Conservation (phyloP, 2,113 vertebrate species). For the Xiphorhynchus elegans region DNA sequence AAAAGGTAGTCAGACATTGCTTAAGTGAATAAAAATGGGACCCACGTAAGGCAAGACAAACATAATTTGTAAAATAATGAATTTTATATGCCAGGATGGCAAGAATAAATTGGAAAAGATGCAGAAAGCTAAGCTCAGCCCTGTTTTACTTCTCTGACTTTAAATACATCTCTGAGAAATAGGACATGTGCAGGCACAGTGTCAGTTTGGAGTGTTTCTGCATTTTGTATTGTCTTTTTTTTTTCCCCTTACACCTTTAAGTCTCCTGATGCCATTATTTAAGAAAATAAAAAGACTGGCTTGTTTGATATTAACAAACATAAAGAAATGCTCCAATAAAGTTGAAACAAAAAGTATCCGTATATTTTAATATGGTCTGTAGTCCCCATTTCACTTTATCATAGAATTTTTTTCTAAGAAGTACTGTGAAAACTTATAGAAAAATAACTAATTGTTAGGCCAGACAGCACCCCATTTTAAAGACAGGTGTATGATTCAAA, state of each 20-base stretch:
- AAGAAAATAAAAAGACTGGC: not conserved
- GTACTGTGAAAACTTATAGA: not conserved
- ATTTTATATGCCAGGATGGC: not conserved
- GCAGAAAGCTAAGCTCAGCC: not conserved
- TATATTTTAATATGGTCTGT: not conserved
- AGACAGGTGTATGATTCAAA: not conserved
- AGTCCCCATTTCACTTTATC: not conserved
- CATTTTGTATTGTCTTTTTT: not conserved
- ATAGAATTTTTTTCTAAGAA: not conserved
- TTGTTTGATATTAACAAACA: not conserved
- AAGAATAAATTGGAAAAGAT: not conserved
- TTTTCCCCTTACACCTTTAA: not conserved
- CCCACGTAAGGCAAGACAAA: not conserved
- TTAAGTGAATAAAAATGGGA: not conserved
- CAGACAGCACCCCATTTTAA: not conserved
- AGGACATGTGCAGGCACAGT: not conserved
- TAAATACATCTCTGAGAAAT: not conserved
- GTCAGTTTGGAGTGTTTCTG: not conserved
- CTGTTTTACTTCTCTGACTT: not conserved
- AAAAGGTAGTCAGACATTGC: not conserved
- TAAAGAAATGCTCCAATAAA: not conserved
- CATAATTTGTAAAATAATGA: not conserved
- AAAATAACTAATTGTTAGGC: not conserved
- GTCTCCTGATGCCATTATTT: not conserved
- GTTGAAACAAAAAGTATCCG: not conserved